A percentile compares a stretch with the other conserved stretches of the same genome.
phyloP scores from a whole-genome alignment of 2,113 vertebrate genomes.

The Amblyopsis rosae region DNA sequence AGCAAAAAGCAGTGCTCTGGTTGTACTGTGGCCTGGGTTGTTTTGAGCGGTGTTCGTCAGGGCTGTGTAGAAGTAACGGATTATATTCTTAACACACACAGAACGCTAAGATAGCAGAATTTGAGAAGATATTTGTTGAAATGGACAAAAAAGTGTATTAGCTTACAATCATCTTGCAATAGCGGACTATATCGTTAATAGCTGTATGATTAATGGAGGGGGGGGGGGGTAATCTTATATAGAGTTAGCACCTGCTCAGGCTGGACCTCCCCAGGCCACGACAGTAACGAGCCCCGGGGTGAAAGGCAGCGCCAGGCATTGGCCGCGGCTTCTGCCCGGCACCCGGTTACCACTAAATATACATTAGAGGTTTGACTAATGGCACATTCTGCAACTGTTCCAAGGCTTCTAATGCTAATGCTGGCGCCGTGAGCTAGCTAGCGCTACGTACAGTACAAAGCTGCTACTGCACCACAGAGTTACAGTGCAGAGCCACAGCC shows the following conservation, averaged over 20 bases:
- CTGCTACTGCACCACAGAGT: no score
- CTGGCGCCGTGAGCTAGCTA: background rate
- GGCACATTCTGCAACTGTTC: conserved; percentile 9
- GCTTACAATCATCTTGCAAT: no score
- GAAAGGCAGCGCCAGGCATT: background rate
- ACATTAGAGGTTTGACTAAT: conserved; percentile 19
- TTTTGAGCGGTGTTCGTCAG: no score
- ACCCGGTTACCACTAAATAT: conserved; percentile 27
- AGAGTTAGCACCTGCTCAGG: conserved; percentile 16
- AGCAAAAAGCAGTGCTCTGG: no score
- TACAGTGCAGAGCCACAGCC: background rate
- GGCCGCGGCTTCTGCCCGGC: background rate
- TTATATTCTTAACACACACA: no score
- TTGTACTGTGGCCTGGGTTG: no score
- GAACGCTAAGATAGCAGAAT: no score
- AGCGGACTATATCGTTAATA: no score
- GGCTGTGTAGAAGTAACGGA: no score
- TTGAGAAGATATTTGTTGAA: no score
- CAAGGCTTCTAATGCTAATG: conserved; percentile 9
- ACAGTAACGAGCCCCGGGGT: conserved; percentile 20
- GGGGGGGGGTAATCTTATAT: conserved; percentile 20
- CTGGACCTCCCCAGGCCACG: conserved; percentile 23
- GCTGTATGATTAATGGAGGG: conserved; percentile 6
- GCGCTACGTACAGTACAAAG: background rate
- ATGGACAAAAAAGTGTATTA: no score